phyloP scores from a whole-genome alignment of 2,113 vertebrate species.

The Hypanus sabinus region DNA sequence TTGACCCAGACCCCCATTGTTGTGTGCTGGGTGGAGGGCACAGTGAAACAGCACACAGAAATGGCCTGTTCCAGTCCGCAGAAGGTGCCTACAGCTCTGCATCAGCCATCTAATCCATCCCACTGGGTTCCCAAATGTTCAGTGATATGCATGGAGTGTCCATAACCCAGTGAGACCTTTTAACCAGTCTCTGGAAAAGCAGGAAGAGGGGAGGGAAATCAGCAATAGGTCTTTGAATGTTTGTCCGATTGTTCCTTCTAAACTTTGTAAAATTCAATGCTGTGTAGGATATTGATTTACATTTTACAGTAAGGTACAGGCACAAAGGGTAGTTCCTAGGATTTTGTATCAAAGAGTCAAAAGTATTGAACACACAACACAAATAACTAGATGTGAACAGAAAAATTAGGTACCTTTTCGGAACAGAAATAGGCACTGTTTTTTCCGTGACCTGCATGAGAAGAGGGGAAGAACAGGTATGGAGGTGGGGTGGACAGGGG shows the following conservation, averaged over 20 bases:
- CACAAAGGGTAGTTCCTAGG: neutral
- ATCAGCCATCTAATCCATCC: too few species aligned
- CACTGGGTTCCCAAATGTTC: too few species aligned
- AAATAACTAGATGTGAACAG: neutral
- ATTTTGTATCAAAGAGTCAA: neutral
- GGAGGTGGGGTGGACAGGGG: neutral
- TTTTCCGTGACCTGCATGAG: constrained; percentile 56
- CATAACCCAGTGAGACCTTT: too few species aligned
- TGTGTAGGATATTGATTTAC: neutral
- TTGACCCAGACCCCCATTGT: too few species aligned
- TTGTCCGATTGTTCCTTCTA: neutral
- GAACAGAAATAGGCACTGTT: constrained; percentile 51
- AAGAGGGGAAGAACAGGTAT: neutral
- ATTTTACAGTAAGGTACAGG: neutral
- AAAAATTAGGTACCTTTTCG: constrained; percentile 56
- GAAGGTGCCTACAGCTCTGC: too few species aligned
- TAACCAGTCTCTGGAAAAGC: neutral
- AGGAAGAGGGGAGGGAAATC: constrained; percentile 27
- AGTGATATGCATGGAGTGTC: too few species aligned
- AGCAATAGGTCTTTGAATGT: neutral
- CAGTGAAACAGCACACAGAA: too few species aligned
- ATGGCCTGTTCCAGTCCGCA: too few species aligned
- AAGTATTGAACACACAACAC: neutral
- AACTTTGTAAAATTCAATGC: neutral
- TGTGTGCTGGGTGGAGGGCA: too few species aligned